Evolutionary conservation across 1,140 invertebrate genomes (phyloP).

Genomic region (Atta cephalotes): DNA sequence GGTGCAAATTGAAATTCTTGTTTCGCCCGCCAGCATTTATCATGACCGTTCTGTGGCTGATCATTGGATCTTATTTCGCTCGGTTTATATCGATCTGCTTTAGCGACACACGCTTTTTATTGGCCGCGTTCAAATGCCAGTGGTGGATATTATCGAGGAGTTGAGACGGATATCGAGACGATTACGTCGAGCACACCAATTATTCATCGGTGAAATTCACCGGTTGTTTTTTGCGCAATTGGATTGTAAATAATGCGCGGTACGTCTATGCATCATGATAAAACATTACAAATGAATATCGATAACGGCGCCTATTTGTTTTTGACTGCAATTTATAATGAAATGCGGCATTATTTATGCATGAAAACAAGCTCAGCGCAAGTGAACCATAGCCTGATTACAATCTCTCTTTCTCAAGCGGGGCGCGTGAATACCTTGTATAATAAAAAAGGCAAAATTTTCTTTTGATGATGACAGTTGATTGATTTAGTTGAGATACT

Average conservation of each 20-base stretch:
- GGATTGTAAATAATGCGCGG: constrained; percentile 45
- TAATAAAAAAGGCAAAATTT: not conserved
- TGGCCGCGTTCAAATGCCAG: not conserved
- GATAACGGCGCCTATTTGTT: constrained; percentile 51
- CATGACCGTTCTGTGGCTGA: constrained; percentile 69
- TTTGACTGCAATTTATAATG: constrained; percentile 52
- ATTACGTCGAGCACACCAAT: constrained; percentile 20
- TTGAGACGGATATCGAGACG: constrained; percentile 37
- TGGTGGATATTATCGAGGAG: not conserved
- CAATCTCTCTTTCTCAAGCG: constrained; percentile 18
- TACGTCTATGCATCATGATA: constrained; percentile 50
- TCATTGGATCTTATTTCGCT: constrained; percentile 62
- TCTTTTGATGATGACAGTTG: not conserved
- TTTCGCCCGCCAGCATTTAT: constrained; percentile 76
- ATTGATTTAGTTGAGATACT: not conserved
- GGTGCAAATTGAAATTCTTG: constrained; percentile 79
- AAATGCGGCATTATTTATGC: constrained; percentile 40
- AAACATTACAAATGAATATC: constrained; percentile 61
- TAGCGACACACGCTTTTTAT: constrained; percentile 52
- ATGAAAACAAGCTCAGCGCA: constrained; percentile 39
- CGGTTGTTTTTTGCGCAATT: constrained; percentile 29
- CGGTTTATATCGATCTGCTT: constrained; percentile 48
- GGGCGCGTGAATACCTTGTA: not conserved
- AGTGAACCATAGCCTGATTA: constrained; percentile 28
- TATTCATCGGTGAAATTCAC: constrained; percentile 47